phyloP scores from a whole-genome alignment of 2,888 invertebrate species.

The Polydrusus cervinus region DNA sequence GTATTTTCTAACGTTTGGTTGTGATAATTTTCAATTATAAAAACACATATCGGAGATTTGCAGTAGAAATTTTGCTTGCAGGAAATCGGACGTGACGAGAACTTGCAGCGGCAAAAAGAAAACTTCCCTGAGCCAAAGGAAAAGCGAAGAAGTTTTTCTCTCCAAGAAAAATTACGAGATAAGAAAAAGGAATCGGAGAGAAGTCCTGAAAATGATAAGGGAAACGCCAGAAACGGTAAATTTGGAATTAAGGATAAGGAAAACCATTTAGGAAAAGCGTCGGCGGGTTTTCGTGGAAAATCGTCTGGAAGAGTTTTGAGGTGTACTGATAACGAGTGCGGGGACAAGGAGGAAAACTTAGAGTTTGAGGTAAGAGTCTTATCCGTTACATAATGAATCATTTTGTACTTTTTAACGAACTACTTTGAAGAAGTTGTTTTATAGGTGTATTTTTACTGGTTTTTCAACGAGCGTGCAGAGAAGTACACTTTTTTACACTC shows the following conservation, averaged over 20 bases:
- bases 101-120: background rate
- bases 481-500: no score
- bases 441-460: background rate
- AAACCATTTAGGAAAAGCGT: conserved; percentile 24
- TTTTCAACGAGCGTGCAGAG: background rate
- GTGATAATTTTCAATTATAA: conserved; percentile 4
- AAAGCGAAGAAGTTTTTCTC: conserved; percentile 1
- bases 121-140: background rate
- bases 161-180: background rate
- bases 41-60: background rate
- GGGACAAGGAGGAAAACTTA: conserved; percentile 21
- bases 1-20: conserved; percentile 9
- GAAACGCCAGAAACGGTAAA: conserved; percentile 14
- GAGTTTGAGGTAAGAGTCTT: conserved; percentile 14
- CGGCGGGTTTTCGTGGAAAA: conserved; percentile 22
- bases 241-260: conserved; percentile 23
- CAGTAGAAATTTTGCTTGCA: conserved; percentile 1
- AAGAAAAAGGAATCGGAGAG: conserved; percentile 23
- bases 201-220: conserved; percentile 21
- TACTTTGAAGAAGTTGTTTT: background rate
- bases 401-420: background rate
- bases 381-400: conserved; percentile 4
- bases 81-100: conserved; percentile 4
- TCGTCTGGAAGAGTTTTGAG: conserved; percentile 24
- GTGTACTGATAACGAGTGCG: conserved; percentile 50